Percentiles rank a stretch among this genome's conserved stretches.
Conservation (phyloP, 2,113 vertebrate genomes). For the Terrapene triunguis region DNA sequence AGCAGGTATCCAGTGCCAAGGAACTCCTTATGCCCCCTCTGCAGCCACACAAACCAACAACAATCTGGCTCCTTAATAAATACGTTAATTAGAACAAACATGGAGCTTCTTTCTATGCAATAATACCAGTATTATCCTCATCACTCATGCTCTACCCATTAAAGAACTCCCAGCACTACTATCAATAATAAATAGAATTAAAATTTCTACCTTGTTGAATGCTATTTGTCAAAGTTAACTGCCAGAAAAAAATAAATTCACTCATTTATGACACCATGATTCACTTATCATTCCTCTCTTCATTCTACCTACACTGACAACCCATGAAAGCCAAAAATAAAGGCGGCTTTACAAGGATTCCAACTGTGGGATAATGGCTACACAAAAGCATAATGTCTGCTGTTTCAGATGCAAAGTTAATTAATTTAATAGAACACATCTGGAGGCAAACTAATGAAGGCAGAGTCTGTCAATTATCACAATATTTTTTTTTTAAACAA, state of each 20-base stretch:
- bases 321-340: neutral
- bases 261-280: neutral
- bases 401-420: neutral
- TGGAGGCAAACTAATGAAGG: neutral
- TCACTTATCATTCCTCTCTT: neutral
- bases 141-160: neutral
- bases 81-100: neutral
- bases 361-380: neutral
- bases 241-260: neutral
- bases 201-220: neutral
- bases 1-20: neutral
- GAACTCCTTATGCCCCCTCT: neutral
- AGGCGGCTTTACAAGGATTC: neutral
- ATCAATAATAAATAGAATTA: neutral
- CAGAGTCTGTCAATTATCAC: neutral
- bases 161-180: neutral
- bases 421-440: neutral
- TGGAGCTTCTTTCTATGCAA: neutral
- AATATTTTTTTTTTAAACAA: neutral
- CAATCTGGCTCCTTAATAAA: neutral
- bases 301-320: neutral
- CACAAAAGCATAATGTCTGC: neutral
- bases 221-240: neutral
- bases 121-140: neutral
- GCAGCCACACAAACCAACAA: neutral